Base-by-base conservation (phyloP, 2,888 invertebrate genomes). In the Cantharis rustica region DNA sequence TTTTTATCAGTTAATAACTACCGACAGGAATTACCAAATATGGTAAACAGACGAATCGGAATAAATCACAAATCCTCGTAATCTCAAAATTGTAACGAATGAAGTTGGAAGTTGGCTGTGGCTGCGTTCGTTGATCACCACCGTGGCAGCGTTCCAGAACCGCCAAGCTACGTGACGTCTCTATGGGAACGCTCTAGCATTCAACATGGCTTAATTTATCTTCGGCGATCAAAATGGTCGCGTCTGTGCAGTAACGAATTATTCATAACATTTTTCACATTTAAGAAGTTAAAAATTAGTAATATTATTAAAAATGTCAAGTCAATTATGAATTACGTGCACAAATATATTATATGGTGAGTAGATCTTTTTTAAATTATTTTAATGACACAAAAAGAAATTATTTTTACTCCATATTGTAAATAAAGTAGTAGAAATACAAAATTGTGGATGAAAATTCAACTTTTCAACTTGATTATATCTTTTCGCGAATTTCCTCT, bases 21-120 rank as follows among this genome's bases (percentile, higher is more conserved):
- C 69, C 64, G 77, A 76, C 73, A 73, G 66, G 75, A 77, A 77
- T 77, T 77, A 72, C 77, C 77, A 70, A 75, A 77, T 77, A 72
- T 77, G 77, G 77, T 77, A 77, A 77, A 77, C 77, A 66, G 64
- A 66, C 64, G 64, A 17, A 66, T 64, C 64, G 23, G 64, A 20
- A 74, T 75, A 74, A 16, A 68, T 63, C 69, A 69, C 71, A 70
- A 71, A 70, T 71, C 71, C 47, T 61, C 61, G 20, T 72, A 75
- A 74, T 75, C 69, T 74, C 64, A 77, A 68, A 77, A 73, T 74
- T 77, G 71, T 69, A 17, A 74, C 69, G 63, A 17, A 13, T 9
- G 63, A 66, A 66, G 64, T 66, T 66, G 23, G 63, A 66, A 66
- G 64, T 66, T 66, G 23, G 20, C 64, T 13, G 16, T 11, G 5